These are phyloP conservation scores for Pseudotriccus pelzelni DNA, from an alignment of 2,797 vertebrate species.

Conservation along the genomic window DNA sequence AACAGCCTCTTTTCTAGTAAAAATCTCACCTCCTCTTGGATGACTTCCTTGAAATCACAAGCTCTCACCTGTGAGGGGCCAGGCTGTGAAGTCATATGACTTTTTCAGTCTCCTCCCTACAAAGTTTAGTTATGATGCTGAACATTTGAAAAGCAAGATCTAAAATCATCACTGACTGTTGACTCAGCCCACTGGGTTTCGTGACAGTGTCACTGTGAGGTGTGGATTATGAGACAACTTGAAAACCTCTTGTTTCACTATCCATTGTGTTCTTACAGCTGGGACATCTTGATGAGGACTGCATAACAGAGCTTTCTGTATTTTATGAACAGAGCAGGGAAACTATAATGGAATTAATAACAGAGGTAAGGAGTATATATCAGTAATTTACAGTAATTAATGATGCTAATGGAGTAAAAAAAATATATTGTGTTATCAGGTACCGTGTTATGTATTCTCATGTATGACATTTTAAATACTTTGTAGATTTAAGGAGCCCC, in stretches of 20 bases:
- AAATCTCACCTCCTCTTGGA: background rate
- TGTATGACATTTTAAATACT: background rate
- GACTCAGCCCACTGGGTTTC: background rate
- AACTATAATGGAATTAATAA: slow-evolving; percentile 81
- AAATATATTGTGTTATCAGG: background rate
- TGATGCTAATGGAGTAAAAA: background rate
- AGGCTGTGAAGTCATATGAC: background rate
- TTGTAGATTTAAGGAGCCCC: background rate
- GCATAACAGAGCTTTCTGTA: slow-evolving; percentile 89
- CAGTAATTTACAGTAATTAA: background rate
- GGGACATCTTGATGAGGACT: slow-evolving; percentile 90
- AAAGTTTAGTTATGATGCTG: background rate
- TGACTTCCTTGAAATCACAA: background rate
- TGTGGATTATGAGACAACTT: background rate
- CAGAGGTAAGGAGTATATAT: slow-evolving; percentile 79
- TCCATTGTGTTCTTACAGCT: slow-evolving; percentile 69
- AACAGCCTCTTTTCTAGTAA: background rate
- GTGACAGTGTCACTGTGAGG: background rate
- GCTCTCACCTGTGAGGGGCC: background rate
- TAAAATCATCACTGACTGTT: background rate
- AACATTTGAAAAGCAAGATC: background rate
- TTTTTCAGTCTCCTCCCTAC: background rate
- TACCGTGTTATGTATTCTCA: background rate
- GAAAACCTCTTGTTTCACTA: background rate
- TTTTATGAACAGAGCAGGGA: slow-evolving; percentile 82